Conservation (phyloP, 2,797 vertebrate species). For the Podarcis lilfordi region DNA sequence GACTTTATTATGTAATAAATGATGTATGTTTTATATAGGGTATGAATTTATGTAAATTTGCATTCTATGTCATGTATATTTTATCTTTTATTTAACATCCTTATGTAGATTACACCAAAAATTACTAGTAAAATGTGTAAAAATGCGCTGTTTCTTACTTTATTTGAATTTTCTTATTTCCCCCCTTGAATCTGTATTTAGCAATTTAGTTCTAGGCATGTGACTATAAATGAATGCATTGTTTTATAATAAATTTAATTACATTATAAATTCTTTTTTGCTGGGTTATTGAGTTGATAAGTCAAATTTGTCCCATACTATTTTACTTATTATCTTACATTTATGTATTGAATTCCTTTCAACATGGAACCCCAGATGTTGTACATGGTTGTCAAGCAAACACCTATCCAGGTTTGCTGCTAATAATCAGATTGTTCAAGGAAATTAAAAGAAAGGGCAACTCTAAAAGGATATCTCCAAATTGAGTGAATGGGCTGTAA, state of each 20-base stretch:
- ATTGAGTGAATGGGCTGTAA: too few relatives aligned
- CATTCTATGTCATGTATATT: neutral
- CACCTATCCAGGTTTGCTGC: too few relatives aligned
- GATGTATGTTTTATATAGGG: constrained; percentile 28
- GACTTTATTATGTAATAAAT: neutral
- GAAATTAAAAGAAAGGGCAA: too few relatives aligned
- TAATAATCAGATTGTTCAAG: too few relatives aligned
- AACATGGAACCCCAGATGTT: too few relatives aligned
- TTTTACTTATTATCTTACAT: neutral
- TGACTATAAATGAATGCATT: neutral
- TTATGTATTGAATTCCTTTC: too few relatives aligned
- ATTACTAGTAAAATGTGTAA: neutral
- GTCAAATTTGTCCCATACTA: neutral
- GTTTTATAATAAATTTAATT: neutral
- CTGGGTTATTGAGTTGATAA: neutral
- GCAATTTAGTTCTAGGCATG: neutral
- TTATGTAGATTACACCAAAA: neutral
- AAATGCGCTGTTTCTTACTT: neutral
- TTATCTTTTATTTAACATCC: neutral
- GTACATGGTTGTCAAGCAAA: too few relatives aligned
- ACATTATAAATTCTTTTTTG: neutral
- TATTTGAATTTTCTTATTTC: neutral
- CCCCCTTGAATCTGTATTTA: neutral
- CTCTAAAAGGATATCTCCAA: too few relatives aligned
- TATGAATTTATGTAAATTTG: neutral